Evolutionary conservation across 2,113 vertebrate species (phyloP).

Genomic region (Ancistrus triradiatus): DNA sequence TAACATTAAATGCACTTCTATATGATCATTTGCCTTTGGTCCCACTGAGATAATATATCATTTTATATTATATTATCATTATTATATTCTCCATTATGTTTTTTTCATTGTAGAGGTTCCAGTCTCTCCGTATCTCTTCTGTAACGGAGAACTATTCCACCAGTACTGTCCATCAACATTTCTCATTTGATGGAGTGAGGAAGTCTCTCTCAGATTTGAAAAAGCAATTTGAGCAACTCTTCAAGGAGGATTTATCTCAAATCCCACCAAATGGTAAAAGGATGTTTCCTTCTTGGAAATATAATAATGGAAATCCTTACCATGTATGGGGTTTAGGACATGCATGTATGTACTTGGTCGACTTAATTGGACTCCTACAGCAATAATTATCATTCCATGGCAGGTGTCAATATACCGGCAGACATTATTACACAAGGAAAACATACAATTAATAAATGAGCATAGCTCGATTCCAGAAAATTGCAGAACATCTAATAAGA

Average conservation of each 20-base stretch:
- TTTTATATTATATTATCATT: too few relatives aligned
- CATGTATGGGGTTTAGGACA: too few relatives aligned
- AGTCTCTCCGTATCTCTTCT: not conserved
- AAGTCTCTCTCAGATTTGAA: not conserved
- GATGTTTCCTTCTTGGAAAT: not conserved
- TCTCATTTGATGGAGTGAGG: conserved; percentile 4
- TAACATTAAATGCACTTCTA: not conserved
- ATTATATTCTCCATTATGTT: too few relatives aligned
- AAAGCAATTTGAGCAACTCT: not conserved
- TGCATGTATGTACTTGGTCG: too few relatives aligned
- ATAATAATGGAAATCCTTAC: too few relatives aligned
- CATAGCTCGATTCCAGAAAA: too few relatives aligned
- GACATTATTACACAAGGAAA: too few relatives aligned
- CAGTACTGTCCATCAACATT: not conserved
- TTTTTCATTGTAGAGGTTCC: not conserved
- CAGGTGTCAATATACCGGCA: too few relatives aligned
- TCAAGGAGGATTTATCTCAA: not conserved
- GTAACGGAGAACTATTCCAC: not conserved
- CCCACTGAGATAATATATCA: not conserved
- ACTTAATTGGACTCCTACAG: too few relatives aligned
- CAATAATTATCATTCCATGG: too few relatives aligned
- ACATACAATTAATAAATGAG: too few relatives aligned
- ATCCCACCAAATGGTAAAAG: not conserved
- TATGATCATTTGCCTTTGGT: not conserved
- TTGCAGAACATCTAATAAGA: too few relatives aligned